These are phyloP conservation scores for Brenthis daphne DNA, from an alignment of 2,888 invertebrate species.

Conservation along the genomic window DNA sequence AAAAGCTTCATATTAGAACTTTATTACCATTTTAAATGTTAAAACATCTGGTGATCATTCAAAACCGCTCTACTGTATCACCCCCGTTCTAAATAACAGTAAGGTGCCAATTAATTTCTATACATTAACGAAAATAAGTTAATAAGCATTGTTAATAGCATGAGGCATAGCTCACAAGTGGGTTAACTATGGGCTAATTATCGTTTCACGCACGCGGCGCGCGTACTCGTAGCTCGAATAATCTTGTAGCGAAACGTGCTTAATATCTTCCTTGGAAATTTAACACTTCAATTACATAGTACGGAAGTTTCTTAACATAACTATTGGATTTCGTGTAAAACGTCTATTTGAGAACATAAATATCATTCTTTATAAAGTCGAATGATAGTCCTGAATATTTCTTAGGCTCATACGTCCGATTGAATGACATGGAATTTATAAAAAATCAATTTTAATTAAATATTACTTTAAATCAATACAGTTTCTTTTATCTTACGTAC, in stretches of 20 bases:
- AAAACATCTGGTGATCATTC: slow-evolving; percentile 7
- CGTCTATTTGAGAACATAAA: too few relatives aligned
- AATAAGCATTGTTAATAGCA: slow-evolving; percentile 34
- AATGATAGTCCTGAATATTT: too few relatives aligned
- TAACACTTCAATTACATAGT: slow-evolving; percentile 5
- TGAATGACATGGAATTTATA: neutral
- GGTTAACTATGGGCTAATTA: slow-evolving; percentile 59
- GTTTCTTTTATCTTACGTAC: slow-evolving; percentile 8
- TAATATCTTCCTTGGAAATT: slow-evolving; percentile 10
- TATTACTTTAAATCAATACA: slow-evolving; percentile 6
- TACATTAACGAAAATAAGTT: slow-evolving; percentile 29
- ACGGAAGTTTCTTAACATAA: neutral
- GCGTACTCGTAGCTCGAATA: slow-evolving; percentile 13
- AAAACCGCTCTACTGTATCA: slow-evolving; percentile 20
- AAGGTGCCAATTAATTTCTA: slow-evolving; percentile 18
- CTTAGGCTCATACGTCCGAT: too few relatives aligned
- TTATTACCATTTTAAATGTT: neutral
- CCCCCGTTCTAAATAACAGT: slow-evolving; percentile 20
- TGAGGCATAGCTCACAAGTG: slow-evolving; percentile 43
- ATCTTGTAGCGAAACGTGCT: slow-evolving; percentile 24
- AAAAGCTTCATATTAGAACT: too few relatives aligned
- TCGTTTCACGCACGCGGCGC: slow-evolving; percentile 48
- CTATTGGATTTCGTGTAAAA: too few relatives aligned
- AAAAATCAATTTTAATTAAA: slow-evolving; percentile 15
- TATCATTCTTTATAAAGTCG: too few relatives aligned